Percentiles rank a stretch among this genome's conserved stretches.
These are phyloP conservation scores for Anser brachyrhynchus DNA, from an alignment of 2,113 vertebrate species.

Conservation along the genomic window DNA sequence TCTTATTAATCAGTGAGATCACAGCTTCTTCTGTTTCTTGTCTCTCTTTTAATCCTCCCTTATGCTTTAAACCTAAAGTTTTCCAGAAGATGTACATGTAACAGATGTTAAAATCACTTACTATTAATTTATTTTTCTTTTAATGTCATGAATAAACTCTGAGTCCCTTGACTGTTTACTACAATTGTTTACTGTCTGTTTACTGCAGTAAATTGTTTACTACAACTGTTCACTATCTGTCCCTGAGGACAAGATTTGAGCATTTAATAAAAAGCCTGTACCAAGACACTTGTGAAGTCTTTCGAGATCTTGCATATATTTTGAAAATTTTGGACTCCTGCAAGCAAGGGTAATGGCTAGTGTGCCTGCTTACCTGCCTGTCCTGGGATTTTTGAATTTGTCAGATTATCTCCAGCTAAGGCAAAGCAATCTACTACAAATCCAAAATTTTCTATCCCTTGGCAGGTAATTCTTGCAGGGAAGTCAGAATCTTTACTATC, in stretches of 20 bases:
- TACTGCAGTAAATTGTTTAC: not conserved
- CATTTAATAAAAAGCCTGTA: not conserved
- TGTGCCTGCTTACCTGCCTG: not conserved
- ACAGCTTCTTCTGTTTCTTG: not conserved
- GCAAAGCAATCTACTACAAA: too few species aligned
- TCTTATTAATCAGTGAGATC: not conserved
- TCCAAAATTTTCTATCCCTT: not conserved
- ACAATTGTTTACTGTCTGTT: not conserved
- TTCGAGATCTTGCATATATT: not conserved
- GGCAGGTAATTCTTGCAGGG: not conserved
- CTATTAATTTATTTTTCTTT: not conserved
- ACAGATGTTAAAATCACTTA: not conserved
- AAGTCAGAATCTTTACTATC: not conserved
- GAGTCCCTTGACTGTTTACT: too few species aligned
- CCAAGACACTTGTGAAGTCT: not conserved
- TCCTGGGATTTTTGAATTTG: not conserved
- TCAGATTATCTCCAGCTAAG: not conserved
- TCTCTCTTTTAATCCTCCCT: not conserved
- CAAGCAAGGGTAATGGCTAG: not conserved
- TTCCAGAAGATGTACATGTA: not conserved
- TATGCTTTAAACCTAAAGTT: not conserved
- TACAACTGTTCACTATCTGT: not conserved
- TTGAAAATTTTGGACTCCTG: not conserved
- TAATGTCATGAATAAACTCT: not conserved
- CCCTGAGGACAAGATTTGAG: not conserved